Percentiles rank a stretch among this genome's conserved stretches.
Evolutionary conservation across 1,140 invertebrate species (phyloP).

Genomic region (Cydia amplana): DNA sequence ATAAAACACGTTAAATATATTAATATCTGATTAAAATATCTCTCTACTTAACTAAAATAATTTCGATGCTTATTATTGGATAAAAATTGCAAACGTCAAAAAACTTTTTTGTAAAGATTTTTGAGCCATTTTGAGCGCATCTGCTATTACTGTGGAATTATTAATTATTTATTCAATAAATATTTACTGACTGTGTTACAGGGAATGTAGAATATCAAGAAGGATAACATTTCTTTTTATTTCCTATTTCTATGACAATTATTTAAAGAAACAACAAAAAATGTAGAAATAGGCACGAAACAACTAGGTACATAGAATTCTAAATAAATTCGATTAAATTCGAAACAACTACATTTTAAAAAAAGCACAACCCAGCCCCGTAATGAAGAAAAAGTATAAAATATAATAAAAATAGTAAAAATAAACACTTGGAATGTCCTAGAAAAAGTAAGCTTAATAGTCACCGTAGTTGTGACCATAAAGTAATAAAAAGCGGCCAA

Average conservation of each 20-base stretch:
- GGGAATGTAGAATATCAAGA: conserved; percentile 5
- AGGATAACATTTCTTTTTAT: conserved; percentile 14
- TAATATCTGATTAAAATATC: conserved; percentile 32
- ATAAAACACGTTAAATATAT: conserved; percentile 22
- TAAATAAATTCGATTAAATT: too few relatives aligned
- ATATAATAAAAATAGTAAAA: conserved; percentile 14
- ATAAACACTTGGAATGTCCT: conserved; percentile 7
- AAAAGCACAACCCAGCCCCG: conserved; percentile 10
- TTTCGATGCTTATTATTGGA: conserved; percentile 12
- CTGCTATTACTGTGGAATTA: conserved; percentile 2
- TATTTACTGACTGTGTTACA: neutral
- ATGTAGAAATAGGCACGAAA: neutral
- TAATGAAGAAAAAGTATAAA: conserved; percentile 1
- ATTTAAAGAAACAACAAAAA: neutral
- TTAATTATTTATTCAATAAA: neutral
- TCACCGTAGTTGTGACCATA: conserved; percentile 13
- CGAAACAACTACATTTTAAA: neutral
- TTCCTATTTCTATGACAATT: neutral
- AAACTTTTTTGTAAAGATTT: conserved; percentile 16
- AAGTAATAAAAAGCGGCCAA: too few relatives aligned
- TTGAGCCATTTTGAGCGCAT: conserved; percentile 31
- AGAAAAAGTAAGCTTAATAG: neutral
- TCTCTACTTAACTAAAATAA: conserved; percentile 2
- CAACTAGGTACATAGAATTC: too few relatives aligned
- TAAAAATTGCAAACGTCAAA: conserved; percentile 5